Evolutionary conservation across 2,888 invertebrate genomes (phyloP).

Genomic region (Strigamia transsilvanica): DNA sequence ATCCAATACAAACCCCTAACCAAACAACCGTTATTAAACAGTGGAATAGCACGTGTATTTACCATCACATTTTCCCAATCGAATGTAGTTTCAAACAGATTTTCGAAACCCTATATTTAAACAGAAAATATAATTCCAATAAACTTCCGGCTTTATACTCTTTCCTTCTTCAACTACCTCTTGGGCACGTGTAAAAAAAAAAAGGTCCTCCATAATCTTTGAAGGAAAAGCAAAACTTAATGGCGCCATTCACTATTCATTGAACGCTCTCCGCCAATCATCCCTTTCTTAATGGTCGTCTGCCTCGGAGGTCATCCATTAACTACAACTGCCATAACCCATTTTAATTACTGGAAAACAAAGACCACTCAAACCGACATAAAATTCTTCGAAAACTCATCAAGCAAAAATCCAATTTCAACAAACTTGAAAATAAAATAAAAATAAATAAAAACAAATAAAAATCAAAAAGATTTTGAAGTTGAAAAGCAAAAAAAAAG

Average conservation of each 20-base stretch:
- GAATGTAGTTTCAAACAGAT: no score
- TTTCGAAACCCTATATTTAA: background rate
- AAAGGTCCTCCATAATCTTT: background rate
- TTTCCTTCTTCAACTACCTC: background rate
- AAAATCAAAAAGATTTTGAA: no score
- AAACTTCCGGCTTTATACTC: background rate
- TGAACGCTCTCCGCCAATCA: constrained; percentile 22
- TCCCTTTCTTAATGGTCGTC: background rate
- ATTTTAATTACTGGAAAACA: constrained; percentile 24
- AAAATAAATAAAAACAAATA: background rate
- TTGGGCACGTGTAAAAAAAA: background rate
- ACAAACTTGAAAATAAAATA: background rate
- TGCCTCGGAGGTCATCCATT: background rate
- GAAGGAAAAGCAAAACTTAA: constrained; percentile 1
- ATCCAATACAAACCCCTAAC: no score
- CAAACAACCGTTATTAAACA: no score
- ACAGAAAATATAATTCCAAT: background rate
- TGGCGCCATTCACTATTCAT: constrained; percentile 3
- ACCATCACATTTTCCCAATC: no score
- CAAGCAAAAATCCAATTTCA: background rate
- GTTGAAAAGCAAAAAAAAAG: background rate
- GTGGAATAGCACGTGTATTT: no score
- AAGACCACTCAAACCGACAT: background rate
- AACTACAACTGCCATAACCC: constrained; percentile 23
- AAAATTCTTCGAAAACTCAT: constrained; percentile 27